Percentiles rank a stretch among this genome's conserved stretches.
These are phyloP conservation scores for Brachylomia viminalis DNA, from an alignment of 2,888 invertebrate genomes.

Conservation along the genomic window DNA sequence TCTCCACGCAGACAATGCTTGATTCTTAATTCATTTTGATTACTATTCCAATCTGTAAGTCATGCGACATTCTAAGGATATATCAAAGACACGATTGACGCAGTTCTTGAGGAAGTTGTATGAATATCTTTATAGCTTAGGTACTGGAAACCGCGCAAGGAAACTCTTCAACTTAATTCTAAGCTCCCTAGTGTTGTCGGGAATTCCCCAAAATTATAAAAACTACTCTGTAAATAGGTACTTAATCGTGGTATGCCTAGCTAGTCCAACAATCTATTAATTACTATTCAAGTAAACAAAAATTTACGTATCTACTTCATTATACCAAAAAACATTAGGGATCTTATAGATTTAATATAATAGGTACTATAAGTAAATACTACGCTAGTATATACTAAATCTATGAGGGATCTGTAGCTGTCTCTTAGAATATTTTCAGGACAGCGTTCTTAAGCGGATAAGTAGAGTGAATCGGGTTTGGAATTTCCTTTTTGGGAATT, in stretches of 20 bases:
- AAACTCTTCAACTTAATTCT: conserved; percentile 53
- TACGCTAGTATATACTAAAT: too few relatives aligned
- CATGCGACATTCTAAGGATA: conserved; percentile 71
- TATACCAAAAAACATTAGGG: not conserved
- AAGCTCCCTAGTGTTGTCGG: conserved; percentile 19
- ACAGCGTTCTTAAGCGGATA: too few relatives aligned
- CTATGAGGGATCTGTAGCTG: not conserved
- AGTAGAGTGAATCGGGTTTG: not conserved
- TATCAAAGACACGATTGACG: conserved; percentile 69
- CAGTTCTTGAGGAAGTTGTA: conserved; percentile 68
- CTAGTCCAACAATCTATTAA: not conserved
- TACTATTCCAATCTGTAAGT: conserved; percentile 74
- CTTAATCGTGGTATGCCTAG: not conserved
- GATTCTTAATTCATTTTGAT: conserved; percentile 68
- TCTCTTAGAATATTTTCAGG: not conserved
- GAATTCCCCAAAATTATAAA: conserved; percentile 49
- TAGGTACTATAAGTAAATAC: too few relatives aligned
- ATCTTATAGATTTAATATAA: too few relatives aligned
- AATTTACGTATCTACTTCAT: not conserved
- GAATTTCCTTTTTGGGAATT: not conserved
- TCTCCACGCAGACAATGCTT: conserved; percentile 35
- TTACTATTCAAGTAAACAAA: conserved; percentile 8
- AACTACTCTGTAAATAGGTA: not conserved
- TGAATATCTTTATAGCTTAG: conserved; percentile 32
- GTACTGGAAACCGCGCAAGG: conserved; percentile 48